phyloP scores from a whole-genome alignment of 2,888 invertebrate species.

The Tetranychus piercei region DNA sequence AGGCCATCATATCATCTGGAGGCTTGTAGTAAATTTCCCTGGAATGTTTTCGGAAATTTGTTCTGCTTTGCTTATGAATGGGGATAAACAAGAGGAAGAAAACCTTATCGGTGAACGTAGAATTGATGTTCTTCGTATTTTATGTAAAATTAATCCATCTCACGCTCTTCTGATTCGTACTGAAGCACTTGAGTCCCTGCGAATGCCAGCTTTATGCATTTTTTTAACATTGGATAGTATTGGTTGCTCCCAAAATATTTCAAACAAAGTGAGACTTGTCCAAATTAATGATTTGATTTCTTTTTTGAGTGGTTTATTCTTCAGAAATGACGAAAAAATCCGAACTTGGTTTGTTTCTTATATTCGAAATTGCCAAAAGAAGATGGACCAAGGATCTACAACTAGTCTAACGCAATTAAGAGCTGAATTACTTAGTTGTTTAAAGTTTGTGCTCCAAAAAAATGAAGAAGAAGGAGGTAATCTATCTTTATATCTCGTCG shows the following conservation, averaged over 20 bases:
- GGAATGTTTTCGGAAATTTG: conserved; percentile 81
- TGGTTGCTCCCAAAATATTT: conserved; percentile 24
- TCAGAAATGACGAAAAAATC: conserved; percentile 73
- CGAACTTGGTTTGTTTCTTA: conserved; percentile 84
- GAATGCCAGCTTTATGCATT: conserved; percentile 72
- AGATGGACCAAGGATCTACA: conserved; percentile 15
- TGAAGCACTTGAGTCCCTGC: conserved; percentile 68
- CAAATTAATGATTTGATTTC: conserved; percentile 44
- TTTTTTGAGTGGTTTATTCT: conserved; percentile 66
- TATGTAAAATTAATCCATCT: conserved; percentile 74
- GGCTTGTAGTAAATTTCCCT: conserved; percentile 81
- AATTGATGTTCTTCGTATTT: conserved; percentile 51
- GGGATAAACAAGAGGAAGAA: conserved; percentile 73
- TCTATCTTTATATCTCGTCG: conserved; percentile 37
- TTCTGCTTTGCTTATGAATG: conserved; percentile 60
- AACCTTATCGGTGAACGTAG: conserved; percentile 55
- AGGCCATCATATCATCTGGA: conserved; percentile 69
- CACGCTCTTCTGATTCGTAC: conserved; percentile 65
- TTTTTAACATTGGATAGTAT: conserved; percentile 49
- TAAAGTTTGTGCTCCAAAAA: conserved; percentile 12
- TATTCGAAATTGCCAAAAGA: conserved; percentile 62
- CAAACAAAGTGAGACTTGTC: conserved; percentile 28
- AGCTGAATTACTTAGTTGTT: conserved; percentile 14
- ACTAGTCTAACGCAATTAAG: conserved; percentile 16
- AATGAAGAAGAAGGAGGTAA: neutral